Evolutionary conservation across 2,113 vertebrate species (phyloP).

Genomic region (Chunga burmeisteri): DNA sequence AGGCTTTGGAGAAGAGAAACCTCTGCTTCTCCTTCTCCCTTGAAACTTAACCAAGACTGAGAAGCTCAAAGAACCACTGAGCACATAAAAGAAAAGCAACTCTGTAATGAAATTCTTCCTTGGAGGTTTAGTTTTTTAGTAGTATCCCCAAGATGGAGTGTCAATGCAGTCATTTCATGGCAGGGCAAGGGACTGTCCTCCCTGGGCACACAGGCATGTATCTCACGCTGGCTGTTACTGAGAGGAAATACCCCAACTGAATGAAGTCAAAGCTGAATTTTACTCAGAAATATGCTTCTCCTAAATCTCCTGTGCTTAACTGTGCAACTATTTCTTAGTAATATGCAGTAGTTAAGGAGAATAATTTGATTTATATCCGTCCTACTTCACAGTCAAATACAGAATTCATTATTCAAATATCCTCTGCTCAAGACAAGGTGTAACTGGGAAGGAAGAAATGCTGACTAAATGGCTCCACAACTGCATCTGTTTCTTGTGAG

Average conservation of each 20-base stretch:
- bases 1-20: background rate
- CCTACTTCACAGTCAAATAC: conserved; percentile 9
- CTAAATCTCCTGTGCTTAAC: background rate
- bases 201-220: background rate
- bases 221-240: background rate
- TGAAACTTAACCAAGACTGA: background rate
- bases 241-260: background rate
- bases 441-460: conserved; percentile 27
- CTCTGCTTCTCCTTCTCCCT: background rate
- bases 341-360: background rate
- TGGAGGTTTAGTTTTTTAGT: background rate
- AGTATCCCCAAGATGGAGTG: background rate
- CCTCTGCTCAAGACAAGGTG: background rate
- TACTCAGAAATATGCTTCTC: background rate
- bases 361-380: conserved; percentile 22
- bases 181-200: background rate
- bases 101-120: background rate
- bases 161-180: background rate
- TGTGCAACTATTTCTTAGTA: background rate
- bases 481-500: conserved; percentile 47
- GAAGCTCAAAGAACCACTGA: background rate
- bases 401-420: conserved; percentile 30
- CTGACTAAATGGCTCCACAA: conserved; percentile 54
- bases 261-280: background rate
- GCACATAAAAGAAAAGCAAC: background rate